Evolutionary conservation across 2,113 vertebrate species (phyloP), one percentile per base, ranked within the genome.

Genomic region (Rynchops niger): DNA sequence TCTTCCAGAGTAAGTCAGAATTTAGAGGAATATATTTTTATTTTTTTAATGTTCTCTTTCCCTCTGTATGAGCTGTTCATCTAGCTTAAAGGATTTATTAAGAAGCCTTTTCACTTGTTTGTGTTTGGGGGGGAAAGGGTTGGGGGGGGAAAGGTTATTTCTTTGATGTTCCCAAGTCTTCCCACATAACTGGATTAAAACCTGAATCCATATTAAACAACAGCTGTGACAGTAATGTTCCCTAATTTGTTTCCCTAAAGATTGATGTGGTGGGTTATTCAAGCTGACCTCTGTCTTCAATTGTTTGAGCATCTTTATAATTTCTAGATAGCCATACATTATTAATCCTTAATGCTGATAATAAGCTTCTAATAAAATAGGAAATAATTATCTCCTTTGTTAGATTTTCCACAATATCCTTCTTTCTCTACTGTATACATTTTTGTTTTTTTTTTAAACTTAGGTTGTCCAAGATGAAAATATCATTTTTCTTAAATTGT

Each of bases 81-180:
- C 38, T 56, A 82, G 65, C 43, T 69, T 62, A 82, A 91, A 88
- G 22, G 79, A 63, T 88, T 90, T 92, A 78, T 73, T 90, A 78
- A 83, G 32, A 88, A 92, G 29, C 30, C 40, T 96, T 90, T 96
- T 90, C 58, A 63, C 55, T 87, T 88, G 12, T 86, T 86, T 84
- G 34, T 91, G 49, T 62, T 76, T 2, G 3, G 49, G 29, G 14
- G 13, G 13, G 10, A 15, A 6, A 0, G 45, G 25, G 66, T 72
- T 90, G 16, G n/a, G 2, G 17, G 17, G 16, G 17, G 10, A 15
- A 6, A 0, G n/a, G 69, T 74, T 91, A 55, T 71, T 90, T 91
- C 86, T 96, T 69, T 95, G 74, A 85, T 90, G 59, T 93, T 95
- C 25, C 32, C 8, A 76, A 87, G 40, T 30, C 50, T 95, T 90